Base-by-base conservation (phyloP, 2,888 invertebrate species). In the Alentia gelatinosa region DNA sequence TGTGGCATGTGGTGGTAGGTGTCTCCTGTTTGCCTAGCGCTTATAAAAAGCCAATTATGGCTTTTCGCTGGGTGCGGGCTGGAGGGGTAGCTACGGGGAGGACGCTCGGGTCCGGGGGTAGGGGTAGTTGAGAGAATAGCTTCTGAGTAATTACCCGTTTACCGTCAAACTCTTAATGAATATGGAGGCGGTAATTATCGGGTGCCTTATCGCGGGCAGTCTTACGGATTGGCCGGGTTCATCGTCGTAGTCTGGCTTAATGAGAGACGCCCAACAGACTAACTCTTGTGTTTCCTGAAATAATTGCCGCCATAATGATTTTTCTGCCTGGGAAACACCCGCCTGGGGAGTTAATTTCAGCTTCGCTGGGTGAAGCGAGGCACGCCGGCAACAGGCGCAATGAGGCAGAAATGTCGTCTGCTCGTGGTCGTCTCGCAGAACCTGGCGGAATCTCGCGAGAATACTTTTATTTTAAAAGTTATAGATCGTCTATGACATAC, bases 151-250 rank as follows among this genome's bases (percentile, higher is more conserved):
- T 68, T 68, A 68, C 26, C 68, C n/a, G 33, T 68, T 30, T 26
- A 30, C 68, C 68, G 33, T 68, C 68, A 68, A 68, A 68, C 68
- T 68, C 68, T 30, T 68, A 68, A 68, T 68, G 68, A 68, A 68
- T 68, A 68, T 68, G 68, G 30, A 68, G 68, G 12, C 26, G 26
- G 68, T 68, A 68, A 68, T 68, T 26, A 68, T 3, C 47, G 0
- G 68, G 68, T 56, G 30, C 68, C 30, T 68, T 68, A 68, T 68
- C 68, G 12, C 12, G 3, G 4, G 12, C 68, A 30, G 68, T 68
- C 68, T 68, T 68, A 68, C 68, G 4, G 68, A 68, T 68, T 68
- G 68, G 4, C 1, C 68, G 1, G 68, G 68, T 68, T 30, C 68
- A 68, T 68, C 68, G 30, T 12, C 68, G 30, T 30, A 26, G 3